Evolutionary conservation across 2,797 vertebrate species (phyloP).

Genomic region (Rhinella marina): DNA sequence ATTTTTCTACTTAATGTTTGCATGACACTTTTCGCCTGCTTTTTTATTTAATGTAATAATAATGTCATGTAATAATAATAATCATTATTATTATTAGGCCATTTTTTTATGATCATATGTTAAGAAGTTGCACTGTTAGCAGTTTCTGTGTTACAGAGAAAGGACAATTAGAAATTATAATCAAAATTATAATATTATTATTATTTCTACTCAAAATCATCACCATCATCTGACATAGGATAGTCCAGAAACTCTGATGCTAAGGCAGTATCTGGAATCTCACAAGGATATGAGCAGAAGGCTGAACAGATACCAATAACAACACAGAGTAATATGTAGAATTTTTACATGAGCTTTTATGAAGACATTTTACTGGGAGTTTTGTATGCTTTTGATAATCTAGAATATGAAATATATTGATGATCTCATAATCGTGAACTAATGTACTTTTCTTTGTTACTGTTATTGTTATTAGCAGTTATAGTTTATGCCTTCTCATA

Average conservation of each 20-base stretch:
- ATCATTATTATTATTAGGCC: no score
- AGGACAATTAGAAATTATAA: background rate
- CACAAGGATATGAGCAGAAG: background rate
- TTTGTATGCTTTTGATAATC: background rate
- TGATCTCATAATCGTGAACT: background rate
- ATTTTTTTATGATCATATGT: no score
- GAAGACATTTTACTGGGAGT: background rate
- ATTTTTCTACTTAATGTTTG: no score
- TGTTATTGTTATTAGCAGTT: background rate
- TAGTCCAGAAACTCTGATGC: background rate
- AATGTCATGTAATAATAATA: no score
- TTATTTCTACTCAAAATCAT: background rate
- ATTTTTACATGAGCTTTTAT: background rate
- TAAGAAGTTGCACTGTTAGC: no score
- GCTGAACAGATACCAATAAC: background rate
- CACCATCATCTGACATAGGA: background rate
- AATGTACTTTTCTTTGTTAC: background rate
- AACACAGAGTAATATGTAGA: background rate
- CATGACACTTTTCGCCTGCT: no score
- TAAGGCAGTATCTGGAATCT: background rate
- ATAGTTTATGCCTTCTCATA: background rate
- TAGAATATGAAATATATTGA: background rate
- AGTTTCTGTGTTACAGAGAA: background rate
- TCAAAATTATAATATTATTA: background rate
- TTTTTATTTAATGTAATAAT: no score